phyloP scores from a whole-genome alignment of 2,797 vertebrate species.

The Rhinophrynus dorsalis region DNA sequence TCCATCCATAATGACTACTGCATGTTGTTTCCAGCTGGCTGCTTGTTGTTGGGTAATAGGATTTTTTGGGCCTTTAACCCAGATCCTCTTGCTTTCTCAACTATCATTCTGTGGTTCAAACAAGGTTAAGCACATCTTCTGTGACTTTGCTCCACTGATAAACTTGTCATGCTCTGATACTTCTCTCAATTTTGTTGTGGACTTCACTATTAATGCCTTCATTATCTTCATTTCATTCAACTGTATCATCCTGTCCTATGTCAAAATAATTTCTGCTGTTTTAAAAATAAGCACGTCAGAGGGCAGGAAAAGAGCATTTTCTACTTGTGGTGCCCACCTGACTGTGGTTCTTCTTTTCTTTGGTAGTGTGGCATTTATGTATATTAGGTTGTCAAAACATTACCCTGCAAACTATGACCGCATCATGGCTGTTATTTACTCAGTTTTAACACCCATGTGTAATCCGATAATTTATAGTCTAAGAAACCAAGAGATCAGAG shows the following conservation, averaged over 20 bases:
- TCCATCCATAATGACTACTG: slow-evolving; percentile 31
- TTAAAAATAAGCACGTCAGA: slow-evolving; percentile 57
- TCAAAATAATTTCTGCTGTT: slow-evolving; percentile 62
- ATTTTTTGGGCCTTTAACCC: slow-evolving; percentile 28
- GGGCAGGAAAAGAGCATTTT: slow-evolving; percentile 66
- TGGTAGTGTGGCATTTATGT: slow-evolving; percentile 51
- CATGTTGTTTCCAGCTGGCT: slow-evolving; percentile 24
- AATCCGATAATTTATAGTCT: slow-evolving; percentile 68
- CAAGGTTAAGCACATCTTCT: slow-evolving; percentile 34
- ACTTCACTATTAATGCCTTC: slow-evolving; percentile 61
- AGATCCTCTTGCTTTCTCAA: slow-evolving; percentile 20
- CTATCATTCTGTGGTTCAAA: slow-evolving; percentile 31
- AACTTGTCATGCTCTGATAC: slow-evolving; percentile 43
- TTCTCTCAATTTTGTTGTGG: slow-evolving; percentile 58
- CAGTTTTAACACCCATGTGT: slow-evolving; percentile 63
- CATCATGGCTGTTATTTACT: slow-evolving; percentile 35
- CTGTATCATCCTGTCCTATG: slow-evolving; percentile 68
- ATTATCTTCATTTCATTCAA: slow-evolving; percentile 58
- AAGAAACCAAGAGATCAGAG: slow-evolving; percentile 48
- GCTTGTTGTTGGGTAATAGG: slow-evolving; percentile 27
- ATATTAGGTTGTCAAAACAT: slow-evolving; percentile 12
- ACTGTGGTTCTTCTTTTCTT: slow-evolving; percentile 69
- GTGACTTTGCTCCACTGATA: slow-evolving; percentile 35
- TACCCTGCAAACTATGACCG: slow-evolving; percentile 24
- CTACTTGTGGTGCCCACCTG: slow-evolving; percentile 72